Percentiles rank a stretch among this genome's conserved stretches.
These are phyloP conservation scores for Alethe castanea DNA, from an alignment of 2,113 vertebrate species.

Conservation along the genomic window DNA sequence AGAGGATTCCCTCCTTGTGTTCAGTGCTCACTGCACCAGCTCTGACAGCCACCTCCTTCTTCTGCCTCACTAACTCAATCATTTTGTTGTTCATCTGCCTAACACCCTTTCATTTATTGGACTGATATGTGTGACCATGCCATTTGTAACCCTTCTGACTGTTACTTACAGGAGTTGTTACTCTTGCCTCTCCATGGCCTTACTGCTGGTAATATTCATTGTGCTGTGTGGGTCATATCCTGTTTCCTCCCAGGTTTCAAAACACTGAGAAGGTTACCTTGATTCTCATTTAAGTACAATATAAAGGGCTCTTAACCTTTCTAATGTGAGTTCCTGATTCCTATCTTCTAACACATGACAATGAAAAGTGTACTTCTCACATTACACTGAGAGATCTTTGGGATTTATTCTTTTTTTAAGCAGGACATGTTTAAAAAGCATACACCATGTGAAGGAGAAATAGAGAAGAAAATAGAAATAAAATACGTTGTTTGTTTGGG, in stretches of 20 bases:
- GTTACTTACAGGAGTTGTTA: neutral
- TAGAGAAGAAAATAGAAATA: neutral
- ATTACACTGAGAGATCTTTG: neutral
- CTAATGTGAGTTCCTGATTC: neutral
- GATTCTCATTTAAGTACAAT: neutral
- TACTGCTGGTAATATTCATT: neutral
- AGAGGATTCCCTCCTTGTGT: slow-evolving; percentile 1
- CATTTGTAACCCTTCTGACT: neutral
- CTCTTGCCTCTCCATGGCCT: neutral
- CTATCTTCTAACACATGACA: neutral
- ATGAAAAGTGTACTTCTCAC: neutral
- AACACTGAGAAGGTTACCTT: neutral
- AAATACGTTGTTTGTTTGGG: neutral
- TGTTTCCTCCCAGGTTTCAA: neutral
- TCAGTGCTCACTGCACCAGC: neutral
- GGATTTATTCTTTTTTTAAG: neutral
- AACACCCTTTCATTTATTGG: neutral
- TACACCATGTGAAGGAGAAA: neutral
- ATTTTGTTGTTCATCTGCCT: slow-evolving; percentile 33
- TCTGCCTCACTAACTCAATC: slow-evolving; percentile 41
- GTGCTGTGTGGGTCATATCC: neutral
- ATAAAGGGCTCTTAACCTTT: neutral
- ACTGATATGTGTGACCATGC: slow-evolving; percentile 7
- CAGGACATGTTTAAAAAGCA: neutral
- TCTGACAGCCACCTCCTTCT: slow-evolving; percentile 43